These are phyloP conservation scores for Bothrops jararaca DNA, from an alignment of 2,113 vertebrate genomes.

Conservation along the genomic window DNA sequence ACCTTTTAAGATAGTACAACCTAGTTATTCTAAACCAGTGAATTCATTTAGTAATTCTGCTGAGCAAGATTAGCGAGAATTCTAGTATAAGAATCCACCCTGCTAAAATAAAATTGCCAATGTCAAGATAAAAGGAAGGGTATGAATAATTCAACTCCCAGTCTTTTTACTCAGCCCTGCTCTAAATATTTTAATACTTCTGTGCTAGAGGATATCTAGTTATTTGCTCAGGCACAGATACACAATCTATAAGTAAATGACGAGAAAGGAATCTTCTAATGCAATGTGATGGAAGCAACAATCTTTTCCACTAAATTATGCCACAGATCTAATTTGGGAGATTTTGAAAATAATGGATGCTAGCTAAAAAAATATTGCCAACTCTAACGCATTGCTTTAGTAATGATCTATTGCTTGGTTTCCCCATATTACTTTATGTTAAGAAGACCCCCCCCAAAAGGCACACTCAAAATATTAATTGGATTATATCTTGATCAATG, in stretches of 20 bases:
- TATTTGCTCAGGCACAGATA: constrained; percentile 19
- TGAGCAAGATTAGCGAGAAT: constrained; percentile 5
- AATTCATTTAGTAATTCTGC: background rate
- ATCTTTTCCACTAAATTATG: background rate
- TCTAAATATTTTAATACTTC: constrained; percentile 37
- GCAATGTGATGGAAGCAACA: background rate
- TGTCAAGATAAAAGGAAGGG: constrained; percentile 33
- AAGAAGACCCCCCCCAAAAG: background rate
- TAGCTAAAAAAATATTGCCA: background rate
- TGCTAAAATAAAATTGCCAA: constrained; percentile 18
- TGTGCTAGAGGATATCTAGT: constrained; percentile 17
- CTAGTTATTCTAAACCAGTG: background rate
- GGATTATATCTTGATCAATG: background rate
- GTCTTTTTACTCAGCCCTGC: constrained; percentile 29
- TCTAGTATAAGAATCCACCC: constrained; percentile 1
- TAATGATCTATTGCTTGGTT: background rate
- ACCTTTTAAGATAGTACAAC: too few relatives aligned
- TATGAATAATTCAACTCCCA: constrained; percentile 21
- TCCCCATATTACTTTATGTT: background rate
- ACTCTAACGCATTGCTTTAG: background rate
- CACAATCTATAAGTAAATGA: constrained; percentile 8
- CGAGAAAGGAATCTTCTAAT: background rate
- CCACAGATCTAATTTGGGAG: background rate
- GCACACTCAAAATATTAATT: background rate
- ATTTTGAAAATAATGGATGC: background rate